phyloP scores from a whole-genome alignment of 1,140 invertebrate genomes.

The Papilio polytes region DNA sequence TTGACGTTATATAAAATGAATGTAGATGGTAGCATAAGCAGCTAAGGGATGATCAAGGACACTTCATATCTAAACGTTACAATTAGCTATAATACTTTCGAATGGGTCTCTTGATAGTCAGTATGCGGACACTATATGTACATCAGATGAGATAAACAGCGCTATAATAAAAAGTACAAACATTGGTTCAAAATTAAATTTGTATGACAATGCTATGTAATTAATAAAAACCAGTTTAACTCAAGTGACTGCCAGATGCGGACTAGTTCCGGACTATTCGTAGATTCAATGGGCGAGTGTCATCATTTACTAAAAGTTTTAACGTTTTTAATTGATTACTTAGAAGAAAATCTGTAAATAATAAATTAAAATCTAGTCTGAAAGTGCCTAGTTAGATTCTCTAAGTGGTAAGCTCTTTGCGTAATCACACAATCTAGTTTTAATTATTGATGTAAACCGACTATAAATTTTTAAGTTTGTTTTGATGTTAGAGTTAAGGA shows the following conservation, averaged over 20 bases:
- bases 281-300: neutral
- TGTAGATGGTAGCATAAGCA: constrained; percentile 71
- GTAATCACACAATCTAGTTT: constrained; percentile 47
- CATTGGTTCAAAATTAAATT: constrained; percentile 43
- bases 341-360: constrained; percentile 48
- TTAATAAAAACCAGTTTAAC: neutral
- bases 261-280: neutral
- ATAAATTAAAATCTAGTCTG: constrained; percentile 55
- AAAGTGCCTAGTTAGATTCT: constrained; percentile 69
- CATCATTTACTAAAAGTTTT: no score
- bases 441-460: constrained; percentile 37
- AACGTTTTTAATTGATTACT: neutral
- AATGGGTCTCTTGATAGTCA: constrained; percentile 49
- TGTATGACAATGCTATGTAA: neutral
- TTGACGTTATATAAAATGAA: constrained; percentile 19
- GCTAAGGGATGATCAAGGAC: constrained; percentile 79
- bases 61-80: constrained; percentile 79
- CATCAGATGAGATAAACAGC: constrained; percentile 72
- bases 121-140: constrained; percentile 45
- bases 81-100: constrained; percentile 57
- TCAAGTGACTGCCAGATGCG: neutral
- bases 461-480: constrained; percentile 20
- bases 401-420: constrained; percentile 79
- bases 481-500: neutral
- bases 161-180: constrained; percentile 64